phyloP scores from a whole-genome alignment of 1,140 invertebrate genomes.

The Araneus ventricosus region DNA sequence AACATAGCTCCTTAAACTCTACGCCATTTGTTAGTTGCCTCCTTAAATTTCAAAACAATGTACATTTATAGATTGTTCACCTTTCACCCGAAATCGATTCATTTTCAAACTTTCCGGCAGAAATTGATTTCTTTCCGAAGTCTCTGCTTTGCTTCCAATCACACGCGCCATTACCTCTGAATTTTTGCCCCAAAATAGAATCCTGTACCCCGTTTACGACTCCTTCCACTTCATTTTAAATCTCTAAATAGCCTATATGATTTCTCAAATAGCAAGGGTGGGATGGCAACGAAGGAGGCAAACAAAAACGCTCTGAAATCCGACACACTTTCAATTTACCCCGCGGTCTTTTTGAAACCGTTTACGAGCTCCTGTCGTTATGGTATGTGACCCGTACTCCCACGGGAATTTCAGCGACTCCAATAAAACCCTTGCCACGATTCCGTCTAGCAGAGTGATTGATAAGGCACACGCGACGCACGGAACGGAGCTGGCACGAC shows the following conservation, averaged over 20 bases:
- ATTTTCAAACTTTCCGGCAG: not conserved
- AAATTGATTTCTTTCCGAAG: not conserved
- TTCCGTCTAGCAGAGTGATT: constrained; percentile 3
- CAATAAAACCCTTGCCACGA: not conserved
- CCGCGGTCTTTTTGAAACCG: not conserved
- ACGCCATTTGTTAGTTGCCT: not conserved
- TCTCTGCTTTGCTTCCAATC: not conserved
- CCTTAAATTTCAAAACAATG: not conserved
- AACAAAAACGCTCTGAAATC: not conserved
- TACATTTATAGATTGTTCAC: too few species aligned
- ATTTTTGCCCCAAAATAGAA: not conserved
- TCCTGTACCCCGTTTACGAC: not conserved
- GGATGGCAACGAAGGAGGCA: not conserved
- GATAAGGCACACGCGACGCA: constrained; percentile 39
- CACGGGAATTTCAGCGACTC: constrained; percentile 30
- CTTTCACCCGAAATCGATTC: not conserved
- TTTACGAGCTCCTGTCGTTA: constrained; percentile 19
- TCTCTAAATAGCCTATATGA: constrained; percentile 6
- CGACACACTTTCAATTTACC: constrained; percentile 25
- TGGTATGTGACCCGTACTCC: constrained; percentile 23
- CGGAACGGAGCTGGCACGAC: constrained; percentile 19
- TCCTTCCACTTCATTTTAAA: not conserved
- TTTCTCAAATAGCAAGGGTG: not conserved
- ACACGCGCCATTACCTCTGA: constrained; percentile 4
- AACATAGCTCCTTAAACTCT: too few species aligned